These are phyloP conservation scores for Morinoia aosen DNA, from an alignment of 2,888 invertebrate species.

Conservation along the genomic window DNA sequence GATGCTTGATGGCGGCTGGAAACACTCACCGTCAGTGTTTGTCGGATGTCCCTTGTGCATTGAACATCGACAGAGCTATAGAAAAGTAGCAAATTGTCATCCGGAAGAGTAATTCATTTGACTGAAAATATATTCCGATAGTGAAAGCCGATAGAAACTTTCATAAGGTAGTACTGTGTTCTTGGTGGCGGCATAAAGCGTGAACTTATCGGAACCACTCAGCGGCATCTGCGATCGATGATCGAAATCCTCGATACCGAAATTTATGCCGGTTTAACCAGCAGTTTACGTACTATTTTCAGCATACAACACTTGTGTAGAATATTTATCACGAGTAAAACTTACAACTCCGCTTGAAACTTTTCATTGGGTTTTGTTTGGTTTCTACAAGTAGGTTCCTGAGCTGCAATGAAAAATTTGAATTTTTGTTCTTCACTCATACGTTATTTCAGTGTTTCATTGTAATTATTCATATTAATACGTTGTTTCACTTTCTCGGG, in stretches of 20 bases:
- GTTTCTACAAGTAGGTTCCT: background rate
- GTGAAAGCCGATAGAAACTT: background rate
- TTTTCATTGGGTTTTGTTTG: background rate
- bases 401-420: background rate
- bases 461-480: background rate
- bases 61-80: background rate
- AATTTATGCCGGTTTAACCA: background rate
- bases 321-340: background rate
- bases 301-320: background rate
- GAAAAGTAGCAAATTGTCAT: background rate
- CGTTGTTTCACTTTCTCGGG: background rate
- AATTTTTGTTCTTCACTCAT: background rate
- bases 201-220: background rate
- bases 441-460: background rate
- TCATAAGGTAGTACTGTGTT: background rate
- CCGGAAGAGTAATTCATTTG: background rate
- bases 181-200: background rate
- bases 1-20: background rate
- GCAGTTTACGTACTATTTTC: background rate
- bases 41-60: background rate
- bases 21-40: background rate
- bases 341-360: background rate
- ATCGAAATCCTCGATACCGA: background rate
- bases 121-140: background rate
- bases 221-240: background rate